Conservation (phyloP, 2,888 invertebrate species). For the Asteroscopus sphinx region DNA sequence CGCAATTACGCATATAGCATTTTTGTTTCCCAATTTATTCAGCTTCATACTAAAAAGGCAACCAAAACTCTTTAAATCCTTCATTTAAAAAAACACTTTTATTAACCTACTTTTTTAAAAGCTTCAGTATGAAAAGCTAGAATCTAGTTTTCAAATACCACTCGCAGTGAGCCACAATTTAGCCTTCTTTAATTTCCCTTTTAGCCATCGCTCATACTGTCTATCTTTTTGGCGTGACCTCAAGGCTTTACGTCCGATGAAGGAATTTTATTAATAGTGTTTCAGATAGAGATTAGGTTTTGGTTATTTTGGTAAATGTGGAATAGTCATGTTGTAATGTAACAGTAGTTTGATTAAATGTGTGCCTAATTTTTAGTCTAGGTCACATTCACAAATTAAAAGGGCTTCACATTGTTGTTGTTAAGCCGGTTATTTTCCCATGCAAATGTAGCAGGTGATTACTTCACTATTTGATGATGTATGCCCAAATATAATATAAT, state of each 20-base stretch:
- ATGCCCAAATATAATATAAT: too few relatives aligned
- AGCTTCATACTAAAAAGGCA: conserved; percentile 9
- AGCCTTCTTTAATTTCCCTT: conserved; percentile 72
- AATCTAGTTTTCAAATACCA: conserved; percentile 51
- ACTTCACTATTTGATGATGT: too few relatives aligned
- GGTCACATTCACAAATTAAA: too few relatives aligned
- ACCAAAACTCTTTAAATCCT: conserved; percentile 2
- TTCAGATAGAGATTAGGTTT: conserved; percentile 10
- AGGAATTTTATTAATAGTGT: conserved; percentile 41
- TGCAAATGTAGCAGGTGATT: too few relatives aligned
- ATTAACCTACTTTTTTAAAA: conserved; percentile 48
- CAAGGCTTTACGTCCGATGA: conserved; percentile 41
- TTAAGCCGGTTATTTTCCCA: too few relatives aligned
- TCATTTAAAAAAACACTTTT: conserved; percentile 25
- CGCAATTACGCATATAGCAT: too few relatives aligned
- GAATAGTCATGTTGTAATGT: background rate
- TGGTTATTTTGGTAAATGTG: background rate
- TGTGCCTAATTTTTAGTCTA: too few relatives aligned
- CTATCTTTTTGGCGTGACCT: conserved; percentile 53
- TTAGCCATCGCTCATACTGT: conserved; percentile 67
- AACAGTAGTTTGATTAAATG: background rate
- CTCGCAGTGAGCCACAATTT: conserved; percentile 58
- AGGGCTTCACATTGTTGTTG: too few relatives aligned
- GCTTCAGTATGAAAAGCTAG: conserved; percentile 39
- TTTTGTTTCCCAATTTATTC: too few relatives aligned